phyloP scores from a whole-genome alignment of 2,888 invertebrate genomes.

The Agrochola circellaris region DNA sequence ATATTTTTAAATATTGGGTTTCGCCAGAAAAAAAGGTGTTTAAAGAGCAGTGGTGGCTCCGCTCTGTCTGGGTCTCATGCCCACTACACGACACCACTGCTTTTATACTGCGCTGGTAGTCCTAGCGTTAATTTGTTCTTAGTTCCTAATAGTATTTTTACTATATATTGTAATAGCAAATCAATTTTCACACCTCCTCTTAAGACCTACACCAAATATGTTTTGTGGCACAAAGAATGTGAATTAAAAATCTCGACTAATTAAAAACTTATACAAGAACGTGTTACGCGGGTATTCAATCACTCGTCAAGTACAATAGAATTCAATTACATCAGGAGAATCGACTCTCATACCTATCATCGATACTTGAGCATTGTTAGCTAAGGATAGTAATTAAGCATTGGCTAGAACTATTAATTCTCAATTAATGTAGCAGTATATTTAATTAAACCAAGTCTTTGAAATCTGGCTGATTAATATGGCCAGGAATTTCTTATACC shows the following conservation, averaged over 20 bases:
- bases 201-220: too few relatives aligned
- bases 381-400: slow-evolving; percentile 17
- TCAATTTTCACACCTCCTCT: too few relatives aligned
- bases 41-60: too few relatives aligned
- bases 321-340: slow-evolving; percentile 13
- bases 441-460: slow-evolving; percentile 15
- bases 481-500: too few relatives aligned
- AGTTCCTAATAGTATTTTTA: slow-evolving; percentile 11
- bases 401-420: background rate
- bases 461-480: background rate
- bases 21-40: too few relatives aligned
- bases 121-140: slow-evolving; percentile 1
- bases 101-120: background rate
- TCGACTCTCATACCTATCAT: background rate
- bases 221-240: too few relatives aligned
- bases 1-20: too few relatives aligned
- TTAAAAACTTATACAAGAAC: too few relatives aligned
- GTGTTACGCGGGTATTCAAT: too few relatives aligned
- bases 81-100: background rate
- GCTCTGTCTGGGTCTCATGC: too few relatives aligned
- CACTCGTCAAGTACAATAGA: background rate
- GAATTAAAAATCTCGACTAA: too few relatives aligned
- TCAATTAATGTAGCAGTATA: background rate
- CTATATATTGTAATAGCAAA: too few relatives aligned
- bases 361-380: slow-evolving; percentile 28